Evolutionary conservation across 2,888 invertebrate species (phyloP).

Genomic region (Ichneumon xanthorius): DNA sequence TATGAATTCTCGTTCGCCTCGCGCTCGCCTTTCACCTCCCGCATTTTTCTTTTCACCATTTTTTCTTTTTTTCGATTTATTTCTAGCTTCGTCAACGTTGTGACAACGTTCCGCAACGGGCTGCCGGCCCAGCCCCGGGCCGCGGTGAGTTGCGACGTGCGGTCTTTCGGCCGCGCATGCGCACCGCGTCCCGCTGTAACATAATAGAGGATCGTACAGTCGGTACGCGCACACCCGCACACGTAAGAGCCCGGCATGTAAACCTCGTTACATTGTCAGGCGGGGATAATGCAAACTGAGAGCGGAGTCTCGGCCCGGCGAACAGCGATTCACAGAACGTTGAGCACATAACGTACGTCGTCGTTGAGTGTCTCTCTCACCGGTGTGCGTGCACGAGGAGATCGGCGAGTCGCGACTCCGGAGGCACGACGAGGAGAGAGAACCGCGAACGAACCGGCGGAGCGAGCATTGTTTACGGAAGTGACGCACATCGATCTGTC

Average conservation of each 20-base stretch:
- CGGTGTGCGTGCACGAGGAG: conserved; percentile 12
- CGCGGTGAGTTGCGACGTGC: not conserved
- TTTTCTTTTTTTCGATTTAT: not conserved
- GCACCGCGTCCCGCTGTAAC: not conserved
- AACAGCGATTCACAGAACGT: conserved; percentile 69
- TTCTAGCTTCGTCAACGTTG: conserved; percentile 31
- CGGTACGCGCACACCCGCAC: not conserved
- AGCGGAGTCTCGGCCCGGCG: conserved; percentile 64
- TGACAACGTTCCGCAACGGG: conserved; percentile 8
- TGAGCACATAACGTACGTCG: conserved; percentile 59
- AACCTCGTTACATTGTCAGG: conserved; percentile 65
- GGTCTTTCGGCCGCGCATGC: not conserved
- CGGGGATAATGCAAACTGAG: conserved; percentile 61
- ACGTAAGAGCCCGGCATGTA: conserved; percentile 29
- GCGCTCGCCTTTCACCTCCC: conserved; percentile 7
- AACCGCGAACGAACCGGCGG: conserved; percentile 27
- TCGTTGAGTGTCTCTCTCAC: conserved; percentile 12
- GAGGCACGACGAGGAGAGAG: not conserved
- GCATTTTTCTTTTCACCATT: not conserved
- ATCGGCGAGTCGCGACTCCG: conserved; percentile 6
- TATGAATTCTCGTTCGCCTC: conserved; percentile 42
- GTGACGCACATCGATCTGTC: conserved; percentile 75
- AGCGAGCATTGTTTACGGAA: conserved; percentile 75
- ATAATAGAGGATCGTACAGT: not conserved
- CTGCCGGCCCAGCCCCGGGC: not conserved